Base-by-base conservation (phyloP, 2,113 vertebrate species). In the Polypterus senegalus region DNA sequence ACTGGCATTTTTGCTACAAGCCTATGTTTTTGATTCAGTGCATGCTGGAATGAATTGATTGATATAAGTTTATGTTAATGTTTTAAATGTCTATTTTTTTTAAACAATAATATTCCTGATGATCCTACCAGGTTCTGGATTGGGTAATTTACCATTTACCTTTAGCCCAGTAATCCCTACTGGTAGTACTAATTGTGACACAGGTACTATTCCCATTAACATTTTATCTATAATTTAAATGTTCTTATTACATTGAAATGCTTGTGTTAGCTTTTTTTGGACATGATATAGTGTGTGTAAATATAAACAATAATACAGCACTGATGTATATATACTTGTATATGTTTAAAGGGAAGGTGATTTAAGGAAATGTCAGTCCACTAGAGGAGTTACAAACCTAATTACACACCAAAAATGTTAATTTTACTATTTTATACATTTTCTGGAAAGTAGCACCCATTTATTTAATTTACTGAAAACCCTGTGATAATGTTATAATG, bases 171-270 rank as follows among this genome's bases (percentile, higher is more conserved):
- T 94, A 87, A 86, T 89, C 71, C 84, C 92, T 82, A 93, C 92
- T 86, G 89, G 69, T 95, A 95, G 88, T 91, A 90, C 90, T 91
- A 95, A 95, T 89, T 95, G 91, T 95, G 89, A 93, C 83, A 89
- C 87, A 95, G 92, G 92, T 95, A 95, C 86, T 83, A 74, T 63
- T 69, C 79, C 65, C 74, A 79, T 84, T 79, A 77, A 64, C 80
- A 62, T 76, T 75, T 77, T 75, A 27, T 65, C 1, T 2, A 8
- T 63, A 58, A 54, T 53, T 67, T 60, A 61, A 56, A 66, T 70
- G 7, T 27, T 10, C 63, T 45, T 58, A 44, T 66, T 63, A 9
- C 47, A 52, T 61, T 4, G 49, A 53, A 61, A 44, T 64, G 46
- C 46, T 48, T 57, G 49, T 27, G 27, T 27, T 27, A 27, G 27